phyloP scores from a whole-genome alignment of 2,888 invertebrate species.

The Rhingia rostrata region DNA sequence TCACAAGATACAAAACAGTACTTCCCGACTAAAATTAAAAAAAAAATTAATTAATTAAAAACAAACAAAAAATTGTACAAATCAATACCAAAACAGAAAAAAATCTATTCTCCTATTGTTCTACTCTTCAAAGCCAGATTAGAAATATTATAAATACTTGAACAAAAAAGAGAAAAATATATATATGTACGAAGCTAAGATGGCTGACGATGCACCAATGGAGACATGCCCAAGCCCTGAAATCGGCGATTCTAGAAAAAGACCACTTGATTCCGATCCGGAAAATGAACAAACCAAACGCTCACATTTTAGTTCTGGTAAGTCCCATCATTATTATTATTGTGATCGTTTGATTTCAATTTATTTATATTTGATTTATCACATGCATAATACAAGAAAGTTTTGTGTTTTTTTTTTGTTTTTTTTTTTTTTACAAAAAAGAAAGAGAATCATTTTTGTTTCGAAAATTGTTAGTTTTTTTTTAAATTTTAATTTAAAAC shows the following conservation, averaged over 20 bases:
- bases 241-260: conserved; percentile 93
- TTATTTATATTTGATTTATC: conserved; percentile 75
- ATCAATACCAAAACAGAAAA: conserved; percentile 61
- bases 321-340: conserved; percentile 80
- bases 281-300: conserved; percentile 95
- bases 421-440: conserved; percentile 14
- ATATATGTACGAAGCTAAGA: conserved; percentile 81
- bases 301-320: conserved; percentile 95
- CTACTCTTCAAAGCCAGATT: conserved; percentile 75
- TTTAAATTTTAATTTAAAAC: conserved; percentile 27
- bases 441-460: background rate
- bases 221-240: conserved; percentile 97
- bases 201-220: conserved; percentile 97
- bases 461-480: conserved; percentile 15
- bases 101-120: conserved; percentile 71
- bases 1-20: conserved; percentile 76
- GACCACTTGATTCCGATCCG: conserved; percentile 92
- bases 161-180: conserved; percentile 40
- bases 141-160: conserved; percentile 75
- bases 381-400: conserved; percentile 71
- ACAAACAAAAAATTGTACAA: conserved; percentile 56
- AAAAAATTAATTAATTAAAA: conserved; percentile 53
- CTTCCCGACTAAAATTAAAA: conserved; percentile 60
- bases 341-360: conserved; percentile 74
- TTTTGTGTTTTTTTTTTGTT: conserved; percentile 51